Base-by-base conservation (phyloP, 2,113 vertebrate species). In the Muscicapa adusta region DNA sequence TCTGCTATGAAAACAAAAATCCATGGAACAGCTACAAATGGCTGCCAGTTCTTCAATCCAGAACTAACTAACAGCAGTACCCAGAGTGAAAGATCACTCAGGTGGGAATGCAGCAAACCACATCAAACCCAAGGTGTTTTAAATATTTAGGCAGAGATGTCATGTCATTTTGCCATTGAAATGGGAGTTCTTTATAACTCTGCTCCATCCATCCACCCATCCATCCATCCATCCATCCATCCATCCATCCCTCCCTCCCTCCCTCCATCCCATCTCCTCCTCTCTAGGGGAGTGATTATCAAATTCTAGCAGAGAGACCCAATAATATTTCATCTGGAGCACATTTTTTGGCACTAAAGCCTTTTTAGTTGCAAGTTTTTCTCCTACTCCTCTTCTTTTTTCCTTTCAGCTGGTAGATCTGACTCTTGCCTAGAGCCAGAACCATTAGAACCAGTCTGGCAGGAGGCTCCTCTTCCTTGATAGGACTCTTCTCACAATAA, bases 401-500 rank as follows among this genome's bases (percentile, higher is more conserved):
- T 43, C 12, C 45, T 70, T 25, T 40, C 7, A 68, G 81, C 56
- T 38, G 43, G 7, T 47, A 31, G 68, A 17, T 25, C 71, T 67
- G 43, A 43, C 58, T 86, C 53, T 28, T 53, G 61, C 81, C 88
- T 90, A 71, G 57, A 42, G 56, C 77, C 70, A 76, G 74, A 25
- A 47, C 36, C 65, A 23, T 70, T 53, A 65, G 61, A 88, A 78
- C 74, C 79, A 91, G 90, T 79, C 78, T 88, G 79, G 68, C 89
- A 89, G 75, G 91, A 96, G 89, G 73, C 60, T 87, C 14, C 28
- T 61, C 58, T 51, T 95, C 85, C 81, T 82, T 89, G 72, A 88
- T 68, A 74, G 68, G 56, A 51, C 61, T 84, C 38, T 50, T 89
- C 63, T 89, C 43, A 29, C 43, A 89, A 70, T 74, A 91, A 98